phyloP scores from a whole-genome alignment of 1,140 invertebrate species.

The Phthorimaea operculella region DNA sequence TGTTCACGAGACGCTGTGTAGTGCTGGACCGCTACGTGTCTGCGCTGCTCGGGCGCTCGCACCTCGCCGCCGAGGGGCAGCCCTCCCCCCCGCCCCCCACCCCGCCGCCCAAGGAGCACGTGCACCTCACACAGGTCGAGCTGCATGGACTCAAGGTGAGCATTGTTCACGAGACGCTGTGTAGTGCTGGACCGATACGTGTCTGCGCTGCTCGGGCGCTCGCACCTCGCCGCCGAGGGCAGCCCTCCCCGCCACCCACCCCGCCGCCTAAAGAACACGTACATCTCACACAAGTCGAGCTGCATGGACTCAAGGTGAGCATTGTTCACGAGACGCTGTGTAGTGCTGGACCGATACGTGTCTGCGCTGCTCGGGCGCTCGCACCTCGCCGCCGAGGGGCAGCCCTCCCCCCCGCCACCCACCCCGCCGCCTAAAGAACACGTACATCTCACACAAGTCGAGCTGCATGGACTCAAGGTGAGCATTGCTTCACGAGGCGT shows the following conservation, averaged over 20 bases:
- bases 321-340: slow-evolving; percentile 97
- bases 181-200: slow-evolving; percentile 97
- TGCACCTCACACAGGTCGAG: slow-evolving; percentile 84
- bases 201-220: slow-evolving; percentile 84
- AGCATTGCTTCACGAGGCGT: background rate
- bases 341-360: slow-evolving; percentile 96
- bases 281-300: slow-evolving; percentile 83
- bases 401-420: slow-evolving; percentile 39
- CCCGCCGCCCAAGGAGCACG: slow-evolving; percentile 66
- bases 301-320: slow-evolving; percentile 88
- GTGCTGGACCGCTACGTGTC: slow-evolving; percentile 93
- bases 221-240: slow-evolving; percentile 73
- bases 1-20: slow-evolving; percentile 98
- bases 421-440: slow-evolving; percentile 66
- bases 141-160: slow-evolving; percentile 86
- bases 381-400: slow-evolving; percentile 72
- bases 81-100: slow-evolving; percentile 40
- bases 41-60: slow-evolving; percentile 85
- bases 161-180: slow-evolving; percentile 97
- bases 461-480: slow-evolving; percentile 89
- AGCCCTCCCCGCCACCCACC: slow-evolving; percentile 37
- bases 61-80: slow-evolving; percentile 70
- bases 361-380: slow-evolving; percentile 86
- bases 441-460: slow-evolving; percentile 81
- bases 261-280: slow-evolving; percentile 69